Evolutionary conservation across 2,888 invertebrate species (phyloP), one percentile per base, ranked within the genome.

Genomic region (Aphrophora alni): DNA sequence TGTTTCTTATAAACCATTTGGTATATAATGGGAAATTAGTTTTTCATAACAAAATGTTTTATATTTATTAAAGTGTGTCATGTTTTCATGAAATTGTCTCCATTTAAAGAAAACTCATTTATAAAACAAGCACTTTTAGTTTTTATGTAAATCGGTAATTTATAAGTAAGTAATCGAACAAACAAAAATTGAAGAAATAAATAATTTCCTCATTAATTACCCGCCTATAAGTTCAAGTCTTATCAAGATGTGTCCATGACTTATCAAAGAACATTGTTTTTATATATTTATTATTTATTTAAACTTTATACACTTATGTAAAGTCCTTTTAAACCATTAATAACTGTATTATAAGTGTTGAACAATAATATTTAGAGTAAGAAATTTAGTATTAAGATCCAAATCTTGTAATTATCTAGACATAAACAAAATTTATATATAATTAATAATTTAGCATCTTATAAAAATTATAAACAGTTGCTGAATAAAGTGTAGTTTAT

Each of bases 211-310:
- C n/a, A 21, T 44, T n/a, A 33, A 33, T 8, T 5, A 33, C 33
- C 33, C 3, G n/a, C n/a, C 8, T 33, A 33, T 33, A 33, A 14
- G 59, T 1, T 59, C 21, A 8, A 5, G 10, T 14, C 59, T 59
- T 59, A 59, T 59, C 59, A 59, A 21, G 44, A 59, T 59, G 21
- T 59, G 59, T 59, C 59, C 59, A 59, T 59, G 59, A 59, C 59
- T n/a, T 59, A 21, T 3, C 4, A 33, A 44, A 44, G 12, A 59
- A 21, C 59, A 59, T 12, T n/a, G 8, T 8, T 33, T 33, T 33
- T 3, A 8, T 33, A 8, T 33, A 5, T 8, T 33, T 17, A 59
- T 59, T 59, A 59, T 59, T 59, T 59, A 59, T 59, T 59, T 1
- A 44, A 33, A 14, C 44, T 44, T 44, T 44, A 5, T 44, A 7